Evolutionary conservation across 2,797 vertebrate species (phyloP).

Genomic region (Odontamblyopus lacepedii): DNA sequence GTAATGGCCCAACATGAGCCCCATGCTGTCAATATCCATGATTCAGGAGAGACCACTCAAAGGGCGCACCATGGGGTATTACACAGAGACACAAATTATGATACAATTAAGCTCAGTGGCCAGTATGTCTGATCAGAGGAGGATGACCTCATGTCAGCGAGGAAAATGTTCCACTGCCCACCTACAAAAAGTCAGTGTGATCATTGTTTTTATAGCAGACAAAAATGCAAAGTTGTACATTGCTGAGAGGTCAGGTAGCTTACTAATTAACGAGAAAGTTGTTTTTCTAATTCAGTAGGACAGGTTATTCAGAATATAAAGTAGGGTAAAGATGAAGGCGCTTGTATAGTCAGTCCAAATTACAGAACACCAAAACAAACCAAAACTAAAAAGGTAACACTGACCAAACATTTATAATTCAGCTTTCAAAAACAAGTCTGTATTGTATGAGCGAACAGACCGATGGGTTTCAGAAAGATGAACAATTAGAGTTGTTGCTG

Average conservation of each 20-base stretch:
- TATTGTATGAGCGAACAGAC: not conserved
- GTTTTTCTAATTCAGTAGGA: not conserved
- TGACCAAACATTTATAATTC: not conserved
- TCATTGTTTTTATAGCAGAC: not conserved
- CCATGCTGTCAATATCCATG: constrained; percentile 42
- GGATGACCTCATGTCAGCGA: not conserved
- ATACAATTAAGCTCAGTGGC: constrained; percentile 7
- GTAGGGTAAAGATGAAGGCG: not conserved
- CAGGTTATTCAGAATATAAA: not conserved
- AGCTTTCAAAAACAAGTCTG: not conserved
- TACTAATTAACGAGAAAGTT: not conserved
- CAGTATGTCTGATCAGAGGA: constrained; percentile 9
- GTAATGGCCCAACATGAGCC: constrained; percentile 45
- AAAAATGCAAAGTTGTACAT: not conserved
- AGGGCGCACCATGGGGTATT: constrained; percentile 4
- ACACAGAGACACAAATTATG: constrained; percentile 14
- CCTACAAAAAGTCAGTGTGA: constrained; percentile 6
- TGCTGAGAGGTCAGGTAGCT: not conserved
- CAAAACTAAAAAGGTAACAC: not conserved
- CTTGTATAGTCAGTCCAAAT: too few species aligned
- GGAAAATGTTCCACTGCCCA: constrained; percentile 2
- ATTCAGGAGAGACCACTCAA: constrained; percentile 30
- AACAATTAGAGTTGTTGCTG: too few species aligned
- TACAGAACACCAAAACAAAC: not conserved
- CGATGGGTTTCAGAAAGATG: too few species aligned